phyloP scores from a whole-genome alignment of 1,140 invertebrate genomes.

The Agraylea sexmaculata region DNA sequence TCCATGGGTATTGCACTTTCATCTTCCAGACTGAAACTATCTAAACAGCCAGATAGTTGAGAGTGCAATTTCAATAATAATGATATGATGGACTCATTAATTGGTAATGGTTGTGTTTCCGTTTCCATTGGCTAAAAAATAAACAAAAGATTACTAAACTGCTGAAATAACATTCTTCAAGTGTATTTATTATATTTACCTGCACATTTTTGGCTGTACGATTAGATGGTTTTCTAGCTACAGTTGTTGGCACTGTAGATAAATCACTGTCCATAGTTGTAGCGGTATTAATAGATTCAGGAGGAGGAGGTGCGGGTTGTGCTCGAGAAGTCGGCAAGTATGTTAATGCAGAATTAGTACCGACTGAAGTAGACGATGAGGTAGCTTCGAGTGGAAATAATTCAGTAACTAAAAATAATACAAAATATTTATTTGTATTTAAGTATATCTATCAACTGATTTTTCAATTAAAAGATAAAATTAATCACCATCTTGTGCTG shows the following conservation, averaged over 20 bases:
- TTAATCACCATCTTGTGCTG: slow-evolving; percentile 18
- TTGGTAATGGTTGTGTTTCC: slow-evolving; percentile 44
- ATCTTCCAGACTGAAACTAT: slow-evolving; percentile 54
- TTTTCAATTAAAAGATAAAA: neutral
- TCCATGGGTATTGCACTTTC: slow-evolving; percentile 23
- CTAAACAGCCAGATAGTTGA: slow-evolving; percentile 69
- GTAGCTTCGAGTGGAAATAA: no score
- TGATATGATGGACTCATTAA: slow-evolving; percentile 87
- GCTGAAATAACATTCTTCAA: neutral
- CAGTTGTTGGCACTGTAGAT: no score
- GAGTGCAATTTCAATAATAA: slow-evolving; percentile 87
- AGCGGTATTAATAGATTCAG: no score
- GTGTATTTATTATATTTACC: no score
- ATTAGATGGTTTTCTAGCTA: no score
- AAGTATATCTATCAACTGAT: slow-evolving; percentile 1
- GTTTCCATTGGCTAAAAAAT: slow-evolving; percentile 12
- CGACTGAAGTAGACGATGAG: no score
- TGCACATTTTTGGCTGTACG: no score
- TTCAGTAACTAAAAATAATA: slow-evolving; percentile 3
- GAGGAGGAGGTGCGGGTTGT: no score
- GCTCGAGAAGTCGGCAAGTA: no score
- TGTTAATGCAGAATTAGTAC: no score
- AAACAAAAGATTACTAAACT: neutral
- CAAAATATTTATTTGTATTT: slow-evolving; percentile 8
- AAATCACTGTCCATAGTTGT: no score